Evolutionary conservation across 2,113 vertebrate species (phyloP).

Genomic region (Percina caprodes): DNA sequence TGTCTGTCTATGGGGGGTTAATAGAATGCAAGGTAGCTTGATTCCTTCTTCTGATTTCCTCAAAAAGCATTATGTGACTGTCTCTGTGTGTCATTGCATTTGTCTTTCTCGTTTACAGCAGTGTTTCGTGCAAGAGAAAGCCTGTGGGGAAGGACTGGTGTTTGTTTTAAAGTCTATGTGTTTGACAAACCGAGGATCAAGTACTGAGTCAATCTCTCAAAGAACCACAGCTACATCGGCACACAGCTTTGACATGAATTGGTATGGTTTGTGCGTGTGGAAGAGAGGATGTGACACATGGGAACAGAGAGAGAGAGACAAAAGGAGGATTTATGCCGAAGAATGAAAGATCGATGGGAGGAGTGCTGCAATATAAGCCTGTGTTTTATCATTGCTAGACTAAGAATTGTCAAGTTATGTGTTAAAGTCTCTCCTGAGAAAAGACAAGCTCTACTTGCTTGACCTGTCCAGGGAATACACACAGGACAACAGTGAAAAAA

Average conservation of each 20-base stretch:
- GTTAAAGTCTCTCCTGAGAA: background rate
- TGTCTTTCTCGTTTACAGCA: slow-evolving; percentile 44
- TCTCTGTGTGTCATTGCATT: slow-evolving; percentile 46
- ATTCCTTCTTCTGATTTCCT: slow-evolving; percentile 4
- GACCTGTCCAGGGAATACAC: slow-evolving; percentile 11
- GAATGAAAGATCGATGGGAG: slow-evolving; percentile 52
- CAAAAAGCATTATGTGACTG: slow-evolving; percentile 21
- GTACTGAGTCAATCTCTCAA: slow-evolving; percentile 18
- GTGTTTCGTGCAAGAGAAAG: slow-evolving; percentile 7
- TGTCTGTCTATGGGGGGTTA: background rate
- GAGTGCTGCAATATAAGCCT: slow-evolving; percentile 35
- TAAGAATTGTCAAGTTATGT: slow-evolving; percentile 35
- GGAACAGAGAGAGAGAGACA: slow-evolving; percentile 37
- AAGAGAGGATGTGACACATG: slow-evolving; percentile 30
- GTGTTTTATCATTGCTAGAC: slow-evolving; percentile 50
- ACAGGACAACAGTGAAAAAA: background rate
- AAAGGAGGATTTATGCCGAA: slow-evolving; percentile 49
- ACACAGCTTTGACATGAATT: slow-evolving; percentile 42
- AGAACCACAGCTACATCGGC: slow-evolving; percentile 21
- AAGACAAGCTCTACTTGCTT: slow-evolving; percentile 2
- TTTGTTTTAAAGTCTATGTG: slow-evolving; percentile 48
- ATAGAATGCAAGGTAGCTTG: slow-evolving; percentile 2
- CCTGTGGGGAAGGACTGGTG: slow-evolving; percentile 15
- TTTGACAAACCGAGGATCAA: slow-evolving; percentile 57
- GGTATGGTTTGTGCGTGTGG: slow-evolving; percentile 16